A percentile compares a stretch with the other conserved stretches of the same genome.
These are phyloP conservation scores for Nycteola revayana DNA, from an alignment of 2,888 invertebrate genomes.

Conservation along the genomic window DNA sequence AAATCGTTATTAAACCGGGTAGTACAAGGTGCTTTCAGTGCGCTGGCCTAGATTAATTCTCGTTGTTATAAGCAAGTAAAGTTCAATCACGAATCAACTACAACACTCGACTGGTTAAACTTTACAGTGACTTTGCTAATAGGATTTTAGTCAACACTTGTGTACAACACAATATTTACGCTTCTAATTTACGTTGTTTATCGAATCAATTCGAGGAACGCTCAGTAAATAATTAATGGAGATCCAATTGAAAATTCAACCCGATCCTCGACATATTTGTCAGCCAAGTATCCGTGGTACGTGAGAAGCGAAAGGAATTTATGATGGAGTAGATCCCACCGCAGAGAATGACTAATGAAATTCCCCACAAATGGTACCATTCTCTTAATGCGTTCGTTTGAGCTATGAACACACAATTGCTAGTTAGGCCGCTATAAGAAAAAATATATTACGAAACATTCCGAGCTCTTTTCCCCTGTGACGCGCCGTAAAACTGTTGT, in stretches of 20 bases:
- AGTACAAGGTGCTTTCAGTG: conserved; percentile 20
- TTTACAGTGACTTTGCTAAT: conserved; percentile 28
- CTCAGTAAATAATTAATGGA: conserved; percentile 45
- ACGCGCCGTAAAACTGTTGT: conserved; percentile 21
- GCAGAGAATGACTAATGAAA: conserved; percentile 60
- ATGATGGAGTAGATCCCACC: conserved; percentile 49
- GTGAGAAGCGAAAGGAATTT: conserved; percentile 50
- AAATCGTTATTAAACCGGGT: conserved; percentile 19
- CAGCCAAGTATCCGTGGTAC: conserved; percentile 45
- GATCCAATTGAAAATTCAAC: conserved; percentile 50
- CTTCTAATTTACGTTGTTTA: conserved; percentile 33
- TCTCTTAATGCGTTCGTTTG: conserved; percentile 51
- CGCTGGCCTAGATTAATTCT: conserved; percentile 22
- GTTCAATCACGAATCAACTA: conserved; percentile 13
- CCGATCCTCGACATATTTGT: conserved; percentile 47
- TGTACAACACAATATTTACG: no score
- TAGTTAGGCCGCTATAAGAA: conserved; percentile 18
- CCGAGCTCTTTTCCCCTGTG: conserved; percentile 13
- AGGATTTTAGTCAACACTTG: conserved; percentile 21
- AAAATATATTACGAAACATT: conserved; percentile 38
- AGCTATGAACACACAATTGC: conserved; percentile 39
- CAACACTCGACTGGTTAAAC: conserved; percentile 29
- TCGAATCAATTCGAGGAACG: conserved; percentile 33
- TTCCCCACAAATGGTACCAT: conserved; percentile 54
- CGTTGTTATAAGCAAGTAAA: conserved; percentile 25